A percentile compares a stretch with the other conserved stretches of the same genome.
These are phyloP conservation scores for Drosophila dunni DNA, from an alignment of 1,140 invertebrate species.

Conservation along the genomic window DNA sequence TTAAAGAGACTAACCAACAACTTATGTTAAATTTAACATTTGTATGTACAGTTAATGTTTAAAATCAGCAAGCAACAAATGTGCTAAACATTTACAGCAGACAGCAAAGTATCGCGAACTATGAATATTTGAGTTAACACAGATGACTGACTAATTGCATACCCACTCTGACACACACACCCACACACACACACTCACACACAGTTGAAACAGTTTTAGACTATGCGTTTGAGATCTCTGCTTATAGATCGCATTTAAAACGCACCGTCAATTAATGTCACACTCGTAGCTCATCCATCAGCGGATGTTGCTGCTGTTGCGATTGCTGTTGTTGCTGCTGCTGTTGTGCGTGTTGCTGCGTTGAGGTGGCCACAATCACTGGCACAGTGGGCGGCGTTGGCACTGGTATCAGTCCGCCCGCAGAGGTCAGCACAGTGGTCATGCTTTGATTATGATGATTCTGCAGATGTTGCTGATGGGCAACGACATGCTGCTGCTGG, in stretches of 20 bases:
- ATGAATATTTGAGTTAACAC: conserved; percentile 16
- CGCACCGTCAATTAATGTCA: conserved; percentile 88
- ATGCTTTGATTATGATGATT: conserved; percentile 84
- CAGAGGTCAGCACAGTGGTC: conserved; percentile 78
- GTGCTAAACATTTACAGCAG: conserved; percentile 35
- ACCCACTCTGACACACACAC: conserved; percentile 31
- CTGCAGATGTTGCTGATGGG: conserved; percentile 83
- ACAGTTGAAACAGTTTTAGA: conserved; percentile 34
- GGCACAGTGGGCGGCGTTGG: conserved; percentile 76
- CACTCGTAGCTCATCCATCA: conserved; percentile 92
- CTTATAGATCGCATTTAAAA: conserved; percentile 84
- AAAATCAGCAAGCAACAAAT: conserved; percentile 24
- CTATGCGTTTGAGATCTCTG: conserved; percentile 55
- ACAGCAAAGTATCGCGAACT: conserved; percentile 38
- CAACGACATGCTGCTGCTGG: conserved; percentile 85
- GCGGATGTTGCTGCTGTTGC: conserved; percentile 85
- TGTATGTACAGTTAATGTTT: conserved; percentile 33
- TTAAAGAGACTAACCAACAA: conserved; percentile 10
- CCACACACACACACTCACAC: conserved; percentile 16
- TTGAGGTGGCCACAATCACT: conserved; percentile 67
- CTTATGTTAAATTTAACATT: conserved; percentile 6
- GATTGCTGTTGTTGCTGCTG: conserved; percentile 62
- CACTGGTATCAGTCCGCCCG: conserved; percentile 64
- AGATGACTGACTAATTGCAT: conserved; percentile 32
- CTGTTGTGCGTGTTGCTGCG: conserved; percentile 85